These are phyloP conservation scores for Ciona savignyi DNA, from an alignment of 23 tunicate species.

Conservation along the genomic window DNA sequence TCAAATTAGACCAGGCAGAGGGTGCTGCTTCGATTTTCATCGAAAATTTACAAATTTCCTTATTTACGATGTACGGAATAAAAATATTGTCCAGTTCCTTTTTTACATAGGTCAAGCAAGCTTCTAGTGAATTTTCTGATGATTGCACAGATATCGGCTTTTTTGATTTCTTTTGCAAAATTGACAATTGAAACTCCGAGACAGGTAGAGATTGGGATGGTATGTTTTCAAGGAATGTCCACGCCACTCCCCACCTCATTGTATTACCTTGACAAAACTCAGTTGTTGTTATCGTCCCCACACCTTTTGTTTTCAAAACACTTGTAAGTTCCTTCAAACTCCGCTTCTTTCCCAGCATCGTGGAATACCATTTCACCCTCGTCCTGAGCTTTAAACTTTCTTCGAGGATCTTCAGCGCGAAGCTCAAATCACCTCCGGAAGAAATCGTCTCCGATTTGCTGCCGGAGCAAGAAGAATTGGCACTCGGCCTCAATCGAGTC, in stretches of 20 bases:
- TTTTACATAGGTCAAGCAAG: neutral
- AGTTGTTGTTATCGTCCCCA: constrained; percentile 9
- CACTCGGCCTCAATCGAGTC: constrained; percentile 14
- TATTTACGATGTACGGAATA: neutral
- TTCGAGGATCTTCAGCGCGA: constrained; percentile 36
- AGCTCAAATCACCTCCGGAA: constrained; percentile 65
- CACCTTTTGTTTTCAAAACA: constrained; percentile 1
- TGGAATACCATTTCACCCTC: constrained; percentile 52
- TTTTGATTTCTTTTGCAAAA: neutral
- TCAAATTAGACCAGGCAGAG: neutral
- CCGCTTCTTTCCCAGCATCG: constrained; percentile 76
- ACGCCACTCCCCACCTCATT: constrained; percentile 86
- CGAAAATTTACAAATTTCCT: neutral
- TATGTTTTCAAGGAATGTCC: constrained; percentile 25
- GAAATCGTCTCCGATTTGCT: constrained; percentile 21
- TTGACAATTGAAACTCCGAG: constrained; percentile 1
- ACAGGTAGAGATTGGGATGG: neutral
- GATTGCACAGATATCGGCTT: neutral
- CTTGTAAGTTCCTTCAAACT: constrained; percentile 30
- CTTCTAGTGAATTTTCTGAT: neutral
- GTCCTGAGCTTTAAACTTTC: constrained; percentile 31
- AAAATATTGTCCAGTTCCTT: neutral
- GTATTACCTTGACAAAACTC: constrained; percentile 93
- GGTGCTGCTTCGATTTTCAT: neutral
- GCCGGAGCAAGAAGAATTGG: constrained; percentile 73